A percentile compares a stretch with the other conserved stretches of the same genome.
Conservation (phyloP, 1,140 invertebrate genomes). For the Nautilus pompilius region DNA sequence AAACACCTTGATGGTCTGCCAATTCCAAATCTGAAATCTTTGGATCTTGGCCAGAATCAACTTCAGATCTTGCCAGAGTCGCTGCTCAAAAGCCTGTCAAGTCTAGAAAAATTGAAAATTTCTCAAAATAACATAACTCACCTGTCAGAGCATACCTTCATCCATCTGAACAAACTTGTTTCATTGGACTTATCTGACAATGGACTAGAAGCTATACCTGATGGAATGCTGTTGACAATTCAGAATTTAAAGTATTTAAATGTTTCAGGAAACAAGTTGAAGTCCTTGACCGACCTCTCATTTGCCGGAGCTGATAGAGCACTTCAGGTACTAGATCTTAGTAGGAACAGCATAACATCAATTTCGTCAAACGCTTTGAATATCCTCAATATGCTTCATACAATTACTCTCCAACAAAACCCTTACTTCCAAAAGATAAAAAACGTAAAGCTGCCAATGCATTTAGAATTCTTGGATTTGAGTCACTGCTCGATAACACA, state of each 20-base stretch:
- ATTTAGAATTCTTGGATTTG: slow-evolving; percentile 19
- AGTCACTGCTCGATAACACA: slow-evolving; percentile 11
- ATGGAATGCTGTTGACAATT: too few relatives aligned
- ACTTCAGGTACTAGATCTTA: slow-evolving; percentile 5
- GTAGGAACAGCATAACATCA: slow-evolving; percentile 5
- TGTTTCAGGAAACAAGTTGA: too few relatives aligned
- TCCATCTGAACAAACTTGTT: neutral
- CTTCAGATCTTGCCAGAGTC: too few relatives aligned
- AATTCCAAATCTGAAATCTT: neutral
- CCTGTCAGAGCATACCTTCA: neutral
- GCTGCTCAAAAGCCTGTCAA: too few relatives aligned
- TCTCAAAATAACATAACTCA: too few relatives aligned
- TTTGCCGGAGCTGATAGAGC: slow-evolving; percentile 11
- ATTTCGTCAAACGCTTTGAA: slow-evolving; percentile 6
- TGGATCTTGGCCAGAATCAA: too few relatives aligned
- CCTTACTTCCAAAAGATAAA: neutral
- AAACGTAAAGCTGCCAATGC: slow-evolving; percentile 15
- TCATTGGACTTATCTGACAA: neutral
- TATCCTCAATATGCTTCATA: slow-evolving; percentile 12
- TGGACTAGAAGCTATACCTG: neutral
- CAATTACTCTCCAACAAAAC: slow-evolving; percentile 17
- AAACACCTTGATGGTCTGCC: neutral
- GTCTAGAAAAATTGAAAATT: too few relatives aligned
- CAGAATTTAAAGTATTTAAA: too few relatives aligned
- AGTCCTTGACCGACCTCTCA: neutral